These are phyloP conservation scores for Pseudomyrmex gracilis DNA, from an alignment of 1,140 invertebrate species.

Conservation along the genomic window DNA sequence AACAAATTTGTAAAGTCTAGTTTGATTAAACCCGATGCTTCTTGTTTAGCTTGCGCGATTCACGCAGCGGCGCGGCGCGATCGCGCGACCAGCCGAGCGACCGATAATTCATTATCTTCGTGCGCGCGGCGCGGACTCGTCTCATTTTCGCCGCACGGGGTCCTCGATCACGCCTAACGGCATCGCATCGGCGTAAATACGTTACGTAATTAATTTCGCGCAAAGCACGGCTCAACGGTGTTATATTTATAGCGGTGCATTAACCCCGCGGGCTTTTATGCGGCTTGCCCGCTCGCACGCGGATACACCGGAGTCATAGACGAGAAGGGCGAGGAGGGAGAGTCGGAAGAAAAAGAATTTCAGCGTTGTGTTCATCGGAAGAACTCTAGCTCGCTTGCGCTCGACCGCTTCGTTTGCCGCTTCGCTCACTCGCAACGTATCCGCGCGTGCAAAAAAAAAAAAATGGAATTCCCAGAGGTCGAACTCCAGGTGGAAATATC, in stretches of 20 bases:
- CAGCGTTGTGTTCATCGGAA: slow-evolving; percentile 40
- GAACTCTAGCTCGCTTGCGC: slow-evolving; percentile 29
- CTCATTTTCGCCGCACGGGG: slow-evolving; percentile 74
- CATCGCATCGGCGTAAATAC: slow-evolving; percentile 74
- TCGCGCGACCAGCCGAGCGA: slow-evolving; percentile 36
- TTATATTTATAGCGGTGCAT: slow-evolving; percentile 76
- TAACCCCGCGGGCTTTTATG: slow-evolving; percentile 72
- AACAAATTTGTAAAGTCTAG: too few species aligned
- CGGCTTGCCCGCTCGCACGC: slow-evolving; percentile 39
- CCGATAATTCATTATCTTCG: slow-evolving; percentile 67
- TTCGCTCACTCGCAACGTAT: slow-evolving; percentile 28
- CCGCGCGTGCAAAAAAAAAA: slow-evolving; percentile 8
- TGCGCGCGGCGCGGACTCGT: slow-evolving; percentile 60
- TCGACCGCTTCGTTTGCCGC: not conserved
- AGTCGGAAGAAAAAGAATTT: slow-evolving; percentile 55
- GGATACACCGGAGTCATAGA: slow-evolving; percentile 1
- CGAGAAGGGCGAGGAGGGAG: slow-evolving; percentile 12
- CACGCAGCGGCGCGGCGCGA: slow-evolving; percentile 21
- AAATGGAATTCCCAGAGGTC: slow-evolving; percentile 64
- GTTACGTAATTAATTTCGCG: slow-evolving; percentile 76
- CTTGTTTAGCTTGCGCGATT: too few species aligned
- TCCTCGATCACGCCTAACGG: slow-evolving; percentile 75
- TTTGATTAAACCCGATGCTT: too few species aligned
- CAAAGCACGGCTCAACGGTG: slow-evolving; percentile 63
- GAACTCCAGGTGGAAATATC: slow-evolving; percentile 72